Evolutionary conservation across 2,888 invertebrate species (phyloP).

Genomic region (Xestia ashworthii): DNA sequence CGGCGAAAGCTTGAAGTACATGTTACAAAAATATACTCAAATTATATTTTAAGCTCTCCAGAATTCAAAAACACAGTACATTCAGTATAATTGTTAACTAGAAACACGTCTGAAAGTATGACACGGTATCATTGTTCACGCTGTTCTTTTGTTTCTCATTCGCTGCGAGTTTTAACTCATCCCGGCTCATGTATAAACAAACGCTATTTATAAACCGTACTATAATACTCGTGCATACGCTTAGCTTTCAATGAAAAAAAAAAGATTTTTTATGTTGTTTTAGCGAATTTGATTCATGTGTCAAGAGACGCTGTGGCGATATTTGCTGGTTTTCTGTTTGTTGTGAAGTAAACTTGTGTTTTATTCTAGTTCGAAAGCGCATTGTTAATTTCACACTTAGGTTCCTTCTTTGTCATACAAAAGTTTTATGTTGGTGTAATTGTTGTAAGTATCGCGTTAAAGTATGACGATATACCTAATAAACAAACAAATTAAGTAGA

Average conservation of each 20-base stretch:
- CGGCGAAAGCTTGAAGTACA: too few species aligned
- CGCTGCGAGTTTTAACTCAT: conserved; percentile 42
- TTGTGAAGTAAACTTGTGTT: background rate
- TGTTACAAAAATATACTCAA: background rate
- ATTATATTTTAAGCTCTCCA: too few species aligned
- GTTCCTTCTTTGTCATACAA: background rate
- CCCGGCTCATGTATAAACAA: conserved; percentile 46
- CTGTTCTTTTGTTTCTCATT: conserved; percentile 41
- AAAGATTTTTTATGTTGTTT: conserved; percentile 27
- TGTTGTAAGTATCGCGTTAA: background rate
- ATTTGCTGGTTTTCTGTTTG: conserved; percentile 3
- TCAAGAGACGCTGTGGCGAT: conserved; percentile 7
- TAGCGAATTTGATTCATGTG: conserved; percentile 19
- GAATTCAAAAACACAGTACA: too few species aligned
- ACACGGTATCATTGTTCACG: conserved; percentile 45
- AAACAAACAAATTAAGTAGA: background rate
- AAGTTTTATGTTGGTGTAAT: background rate
- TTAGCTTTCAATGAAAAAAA: conserved; percentile 42
- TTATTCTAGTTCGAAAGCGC: background rate
- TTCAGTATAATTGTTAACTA: conserved; percentile 34
- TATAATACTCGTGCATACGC: conserved; percentile 22
- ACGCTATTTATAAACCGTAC: conserved; percentile 48
- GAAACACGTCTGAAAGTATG: conserved; percentile 31
- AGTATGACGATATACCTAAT: background rate
- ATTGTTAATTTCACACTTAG: background rate